Base-by-base conservation (phyloP, 2,113 vertebrate genomes). In the Vulpes lagopus region DNA sequence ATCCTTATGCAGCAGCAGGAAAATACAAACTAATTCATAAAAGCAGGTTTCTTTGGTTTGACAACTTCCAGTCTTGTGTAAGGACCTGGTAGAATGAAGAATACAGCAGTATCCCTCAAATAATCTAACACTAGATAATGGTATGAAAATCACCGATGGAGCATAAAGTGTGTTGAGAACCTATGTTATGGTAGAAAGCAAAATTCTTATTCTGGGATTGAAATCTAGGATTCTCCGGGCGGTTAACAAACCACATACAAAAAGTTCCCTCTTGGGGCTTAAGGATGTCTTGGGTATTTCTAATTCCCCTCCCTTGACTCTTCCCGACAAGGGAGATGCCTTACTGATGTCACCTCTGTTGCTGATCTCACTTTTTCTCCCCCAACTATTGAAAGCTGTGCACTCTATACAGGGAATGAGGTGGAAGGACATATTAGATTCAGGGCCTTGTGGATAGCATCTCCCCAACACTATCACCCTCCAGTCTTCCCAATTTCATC, bases 191-290 rank as follows among this genome's bases (percentile, higher is more conserved):
- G 59, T 49, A 95, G 81, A 85, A 78, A n/a, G 35, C 57, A 89
- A 93, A 94, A 49, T 22, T 91, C 80, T 94, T 89, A 69, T 64
- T 84, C 53, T 94, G 49, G 9, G 15, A 85, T 17, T 17, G 22
- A 91, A 88, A 89, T 73, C n/a, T 91, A 78, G 55, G 73, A 80
- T 60, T 82, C 38, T 85, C 30, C 89, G 25, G 25, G 64, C 76
- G n/a, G 35, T 95, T 93, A 93, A 79, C 82, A 96, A 93, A 67
- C 51, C 22, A 49, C 14, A 79, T 8, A 76, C 4, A 82, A 65
- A 85, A 53, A 53, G 59, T n/a, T 83, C 15, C 83, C 69, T 82
- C 7, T 91, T 27, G 60, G 60, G 5, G 32, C 10, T 80, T 92
- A 57, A 51, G 64, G 60, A 89, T n/a, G 30, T 82, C 65, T 55